These are phyloP conservation scores for Eucriotettix oculatus DNA, from an alignment of 2,888 invertebrate species.

Conservation along the genomic window DNA sequence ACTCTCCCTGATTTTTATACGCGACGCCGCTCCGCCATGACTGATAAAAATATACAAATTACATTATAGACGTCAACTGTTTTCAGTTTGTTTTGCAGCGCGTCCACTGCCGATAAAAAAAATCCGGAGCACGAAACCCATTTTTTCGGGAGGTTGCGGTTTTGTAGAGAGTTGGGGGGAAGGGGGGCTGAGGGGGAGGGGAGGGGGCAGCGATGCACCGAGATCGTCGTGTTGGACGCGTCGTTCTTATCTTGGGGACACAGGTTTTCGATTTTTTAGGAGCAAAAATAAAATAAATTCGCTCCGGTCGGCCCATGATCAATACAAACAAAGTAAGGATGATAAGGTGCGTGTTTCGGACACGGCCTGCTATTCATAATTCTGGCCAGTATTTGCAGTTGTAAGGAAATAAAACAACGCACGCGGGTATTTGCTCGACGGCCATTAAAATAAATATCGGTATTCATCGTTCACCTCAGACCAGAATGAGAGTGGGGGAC, in stretches of 20 bases:
- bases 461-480: too few relatives aligned
- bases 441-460: too few relatives aligned
- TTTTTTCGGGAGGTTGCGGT: neutral
- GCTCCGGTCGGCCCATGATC: neutral
- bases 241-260: slow-evolving; percentile 1
- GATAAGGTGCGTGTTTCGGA: neutral
- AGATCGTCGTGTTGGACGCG: neutral
- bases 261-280: slow-evolving; percentile 4
- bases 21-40: slow-evolving; percentile 2
- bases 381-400: too few relatives aligned
- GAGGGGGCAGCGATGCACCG: neutral
- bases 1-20: slow-evolving; percentile 6
- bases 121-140: neutral
- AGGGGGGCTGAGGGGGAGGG: slow-evolving; percentile 4
- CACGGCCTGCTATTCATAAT: too few relatives aligned
- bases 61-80: slow-evolving; percentile 12
- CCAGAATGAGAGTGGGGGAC: too few relatives aligned
- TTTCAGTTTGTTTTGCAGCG: slow-evolving; percentile 3
- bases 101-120: slow-evolving; percentile 2
- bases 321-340: neutral
- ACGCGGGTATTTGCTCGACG: too few relatives aligned
- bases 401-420: too few relatives aligned
- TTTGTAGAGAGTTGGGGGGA: too few relatives aligned
- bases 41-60: slow-evolving; percentile 13
- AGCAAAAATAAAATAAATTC: slow-evolving; percentile 2